These are phyloP conservation scores for Gila orcuttii DNA, from an alignment of 2,113 vertebrate species.

Conservation along the genomic window DNA sequence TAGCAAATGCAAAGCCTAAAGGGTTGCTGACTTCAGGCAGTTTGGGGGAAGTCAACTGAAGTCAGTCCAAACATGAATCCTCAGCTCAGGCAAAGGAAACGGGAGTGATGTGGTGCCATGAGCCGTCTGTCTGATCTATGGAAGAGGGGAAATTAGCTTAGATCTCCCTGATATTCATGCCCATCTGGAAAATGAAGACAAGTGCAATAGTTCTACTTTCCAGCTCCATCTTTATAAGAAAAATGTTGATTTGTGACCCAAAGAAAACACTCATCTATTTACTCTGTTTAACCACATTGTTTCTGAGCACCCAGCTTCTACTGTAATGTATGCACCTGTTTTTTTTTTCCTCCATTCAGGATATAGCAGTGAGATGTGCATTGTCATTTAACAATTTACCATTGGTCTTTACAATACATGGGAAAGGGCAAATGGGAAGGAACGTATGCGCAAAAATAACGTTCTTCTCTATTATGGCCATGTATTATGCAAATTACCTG, in stretches of 20 bases:
- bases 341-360: background rate
- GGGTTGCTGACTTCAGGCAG: background rate
- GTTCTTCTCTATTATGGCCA: slow-evolving; percentile 20
- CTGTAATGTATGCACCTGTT: slow-evolving; percentile 15
- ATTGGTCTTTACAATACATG: slow-evolving; percentile 5
- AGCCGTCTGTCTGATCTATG: slow-evolving; percentile 33
- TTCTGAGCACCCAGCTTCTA: background rate
- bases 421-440: slow-evolving; percentile 35
- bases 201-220: background rate
- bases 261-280: background rate
- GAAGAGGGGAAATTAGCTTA: slow-evolving; percentile 28
- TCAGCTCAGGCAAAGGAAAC: slow-evolving; percentile 4
- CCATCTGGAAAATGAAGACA: slow-evolving; percentile 40
- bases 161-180: slow-evolving; percentile 41
- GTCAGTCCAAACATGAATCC: slow-evolving; percentile 41
- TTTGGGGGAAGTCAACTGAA: slow-evolving; percentile 37
- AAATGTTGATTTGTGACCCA: background rate
- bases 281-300: background rate
- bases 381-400: slow-evolving; percentile 21
- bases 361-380: background rate
- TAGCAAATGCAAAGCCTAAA: background rate
- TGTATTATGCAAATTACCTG: slow-evolving; percentile 54
- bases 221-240: slow-evolving; percentile 2
- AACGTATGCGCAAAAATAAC: slow-evolving; percentile 19
- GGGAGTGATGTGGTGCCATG: slow-evolving; percentile 46